phyloP scores from a whole-genome alignment of 2,797 vertebrate species.

The Periophthalmus magnuspinnatus region DNA sequence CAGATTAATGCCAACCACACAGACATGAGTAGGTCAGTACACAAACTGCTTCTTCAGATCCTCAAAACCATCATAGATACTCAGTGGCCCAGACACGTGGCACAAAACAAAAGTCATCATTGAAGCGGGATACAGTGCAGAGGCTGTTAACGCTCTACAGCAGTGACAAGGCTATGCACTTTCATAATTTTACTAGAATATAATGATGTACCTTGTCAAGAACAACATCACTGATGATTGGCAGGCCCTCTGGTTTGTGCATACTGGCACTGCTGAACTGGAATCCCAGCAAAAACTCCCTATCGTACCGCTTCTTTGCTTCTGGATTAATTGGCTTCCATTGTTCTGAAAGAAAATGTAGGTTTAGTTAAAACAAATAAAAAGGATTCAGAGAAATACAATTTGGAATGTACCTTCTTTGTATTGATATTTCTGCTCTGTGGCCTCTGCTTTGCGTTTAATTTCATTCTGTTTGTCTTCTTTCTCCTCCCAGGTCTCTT shows the following conservation, averaged over 20 bases:
- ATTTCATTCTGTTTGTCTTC: slow-evolving; percentile 92
- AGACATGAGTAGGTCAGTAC: neutral
- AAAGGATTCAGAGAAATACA: neutral
- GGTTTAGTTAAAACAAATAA: neutral
- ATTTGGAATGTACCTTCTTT: slow-evolving; percentile 83
- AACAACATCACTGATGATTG: slow-evolving; percentile 92
- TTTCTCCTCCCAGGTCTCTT: slow-evolving; percentile 96
- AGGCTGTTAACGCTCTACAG: neutral
- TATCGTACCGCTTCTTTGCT: slow-evolving; percentile 93
- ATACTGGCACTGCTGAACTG: slow-evolving; percentile 93
- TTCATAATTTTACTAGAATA: neutral
- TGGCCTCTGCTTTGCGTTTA: slow-evolving; percentile 58
- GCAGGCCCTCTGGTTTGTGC: slow-evolving; percentile 95
- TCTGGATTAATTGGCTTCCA: slow-evolving; percentile 95
- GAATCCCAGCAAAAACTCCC: slow-evolving; percentile 92
- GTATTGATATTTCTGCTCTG: slow-evolving; percentile 90
- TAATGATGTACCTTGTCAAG: slow-evolving; percentile 88
- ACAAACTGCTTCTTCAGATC: slow-evolving; percentile 1
- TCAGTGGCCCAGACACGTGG: slow-evolving; percentile 8
- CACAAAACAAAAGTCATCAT: neutral
- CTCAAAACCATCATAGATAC: neutral
- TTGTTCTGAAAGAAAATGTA: slow-evolving; percentile 72
- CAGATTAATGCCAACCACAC: neutral
- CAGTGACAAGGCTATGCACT: neutral
- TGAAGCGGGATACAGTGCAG: neutral